These are phyloP conservation scores for Drymodes brunneopygia DNA, from an alignment of 2,113 vertebrate genomes.

Conservation along the genomic window DNA sequence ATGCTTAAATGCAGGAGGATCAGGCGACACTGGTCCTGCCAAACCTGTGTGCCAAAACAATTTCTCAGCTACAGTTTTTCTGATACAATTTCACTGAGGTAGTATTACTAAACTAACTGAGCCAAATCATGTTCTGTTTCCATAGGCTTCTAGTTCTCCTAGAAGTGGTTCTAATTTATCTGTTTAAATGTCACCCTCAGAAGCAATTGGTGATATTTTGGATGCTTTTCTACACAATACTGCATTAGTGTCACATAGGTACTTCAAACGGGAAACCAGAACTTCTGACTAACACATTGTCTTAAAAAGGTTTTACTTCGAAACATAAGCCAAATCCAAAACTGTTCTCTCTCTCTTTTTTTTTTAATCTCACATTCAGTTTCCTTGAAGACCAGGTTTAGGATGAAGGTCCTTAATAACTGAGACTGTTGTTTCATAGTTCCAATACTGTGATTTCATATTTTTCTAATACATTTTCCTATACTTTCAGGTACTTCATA, in stretches of 20 bases:
- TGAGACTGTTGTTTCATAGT: background rate
- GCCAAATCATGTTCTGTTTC: background rate
- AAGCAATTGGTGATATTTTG: background rate
- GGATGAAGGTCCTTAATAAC: background rate
- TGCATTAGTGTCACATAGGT: accelerated
- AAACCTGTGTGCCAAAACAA: background rate
- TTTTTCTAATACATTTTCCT: background rate
- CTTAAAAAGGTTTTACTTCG: background rate
- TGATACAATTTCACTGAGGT: background rate
- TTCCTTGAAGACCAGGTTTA: background rate
- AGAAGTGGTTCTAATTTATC: background rate
- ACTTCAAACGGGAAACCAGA: background rate
- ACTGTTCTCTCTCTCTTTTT: background rate
- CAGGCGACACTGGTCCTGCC: accelerated
- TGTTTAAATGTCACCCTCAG: background rate
- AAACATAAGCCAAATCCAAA: background rate
- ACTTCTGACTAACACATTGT: background rate
- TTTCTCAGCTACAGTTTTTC: background rate
- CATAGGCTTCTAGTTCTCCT: background rate
- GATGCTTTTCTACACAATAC: background rate
- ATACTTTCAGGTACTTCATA: slow-evolving; percentile 82
- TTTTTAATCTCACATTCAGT: background rate
- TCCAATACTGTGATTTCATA: background rate
- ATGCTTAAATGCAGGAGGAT: background rate
- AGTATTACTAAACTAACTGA: background rate